Conservation (phyloP, 2,797 vertebrate genomes). For the Ibycter americanus region DNA sequence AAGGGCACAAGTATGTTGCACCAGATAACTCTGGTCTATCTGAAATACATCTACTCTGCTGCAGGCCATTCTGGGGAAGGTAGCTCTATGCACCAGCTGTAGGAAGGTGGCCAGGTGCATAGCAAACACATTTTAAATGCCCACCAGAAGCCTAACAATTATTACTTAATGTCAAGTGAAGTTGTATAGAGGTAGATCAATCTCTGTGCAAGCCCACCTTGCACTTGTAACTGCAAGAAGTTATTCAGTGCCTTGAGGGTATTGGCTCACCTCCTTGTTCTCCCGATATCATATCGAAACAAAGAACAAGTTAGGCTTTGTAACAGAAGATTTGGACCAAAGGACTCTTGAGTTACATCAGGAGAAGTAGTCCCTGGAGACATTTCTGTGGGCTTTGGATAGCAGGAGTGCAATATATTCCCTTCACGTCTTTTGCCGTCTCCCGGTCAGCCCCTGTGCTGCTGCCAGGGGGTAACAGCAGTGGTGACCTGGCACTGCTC, state of each 20-base stretch:
- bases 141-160: not conserved
- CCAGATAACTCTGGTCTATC: not conserved
- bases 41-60: not conserved
- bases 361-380: not conserved
- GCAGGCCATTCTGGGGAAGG: not conserved
- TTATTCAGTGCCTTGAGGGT: not conserved
- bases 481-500: not conserved
- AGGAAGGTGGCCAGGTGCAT: not conserved
- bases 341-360: not conserved
- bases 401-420: not conserved
- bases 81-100: not conserved
- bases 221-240: not conserved
- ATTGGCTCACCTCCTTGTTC: not conserved
- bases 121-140: not conserved
- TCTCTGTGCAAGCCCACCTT: not conserved
- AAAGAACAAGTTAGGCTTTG: not conserved
- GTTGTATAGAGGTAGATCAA: not conserved
- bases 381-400: not conserved
- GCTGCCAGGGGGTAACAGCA: fast-evolving
- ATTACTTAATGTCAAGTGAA: not conserved
- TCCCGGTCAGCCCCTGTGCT: not conserved
- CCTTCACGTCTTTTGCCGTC: not conserved
- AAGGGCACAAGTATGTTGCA: not conserved
- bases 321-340: not conserved
- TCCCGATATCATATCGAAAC: not conserved